phyloP scores from a whole-genome alignment of 2,888 invertebrate genomes.

The Protonemura montana region DNA sequence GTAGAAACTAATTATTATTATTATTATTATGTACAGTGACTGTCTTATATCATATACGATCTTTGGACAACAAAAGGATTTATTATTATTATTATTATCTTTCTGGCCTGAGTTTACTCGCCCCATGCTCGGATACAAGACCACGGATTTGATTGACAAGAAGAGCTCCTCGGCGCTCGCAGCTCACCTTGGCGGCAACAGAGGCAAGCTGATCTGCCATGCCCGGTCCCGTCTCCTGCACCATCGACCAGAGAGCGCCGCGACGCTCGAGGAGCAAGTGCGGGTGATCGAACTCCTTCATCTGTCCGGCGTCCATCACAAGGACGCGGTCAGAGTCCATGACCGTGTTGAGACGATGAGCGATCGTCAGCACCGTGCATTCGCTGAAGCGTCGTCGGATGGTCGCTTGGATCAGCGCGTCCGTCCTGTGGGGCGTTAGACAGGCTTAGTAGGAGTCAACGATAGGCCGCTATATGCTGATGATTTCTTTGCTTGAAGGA shows the following conservation, averaged over 20 bases:
- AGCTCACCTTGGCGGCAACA: constrained; percentile 12
- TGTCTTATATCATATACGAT: too few species aligned
- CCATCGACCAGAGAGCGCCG: constrained; percentile 4
- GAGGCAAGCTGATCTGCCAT: constrained; percentile 33
- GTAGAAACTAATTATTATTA: too few species aligned
- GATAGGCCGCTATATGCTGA: too few species aligned
- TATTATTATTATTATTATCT: too few species aligned
- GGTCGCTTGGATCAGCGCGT: constrained; percentile 78
- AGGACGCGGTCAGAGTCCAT: constrained; percentile 87
- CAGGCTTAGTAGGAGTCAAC: too few species aligned
- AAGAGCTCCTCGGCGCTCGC: not conserved
- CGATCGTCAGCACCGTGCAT: constrained; percentile 86
- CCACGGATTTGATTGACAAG: too few species aligned
- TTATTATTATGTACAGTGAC: too few species aligned
- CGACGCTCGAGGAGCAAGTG: constrained; percentile 38
- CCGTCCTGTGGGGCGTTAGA: constrained; percentile 65
- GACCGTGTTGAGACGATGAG: constrained; percentile 84
- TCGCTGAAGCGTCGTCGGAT: constrained; percentile 77
- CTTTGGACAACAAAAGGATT: too few species aligned
- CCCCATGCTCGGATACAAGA: too few species aligned
- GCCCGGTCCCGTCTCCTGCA: constrained; percentile 25
- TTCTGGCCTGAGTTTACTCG: too few species aligned
- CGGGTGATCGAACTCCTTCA: constrained; percentile 43
- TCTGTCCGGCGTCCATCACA: constrained; percentile 82
- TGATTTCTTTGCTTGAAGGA: too few species aligned